Base-by-base conservation (phyloP, 2,888 invertebrate genomes). In the Baccha elongata region DNA sequence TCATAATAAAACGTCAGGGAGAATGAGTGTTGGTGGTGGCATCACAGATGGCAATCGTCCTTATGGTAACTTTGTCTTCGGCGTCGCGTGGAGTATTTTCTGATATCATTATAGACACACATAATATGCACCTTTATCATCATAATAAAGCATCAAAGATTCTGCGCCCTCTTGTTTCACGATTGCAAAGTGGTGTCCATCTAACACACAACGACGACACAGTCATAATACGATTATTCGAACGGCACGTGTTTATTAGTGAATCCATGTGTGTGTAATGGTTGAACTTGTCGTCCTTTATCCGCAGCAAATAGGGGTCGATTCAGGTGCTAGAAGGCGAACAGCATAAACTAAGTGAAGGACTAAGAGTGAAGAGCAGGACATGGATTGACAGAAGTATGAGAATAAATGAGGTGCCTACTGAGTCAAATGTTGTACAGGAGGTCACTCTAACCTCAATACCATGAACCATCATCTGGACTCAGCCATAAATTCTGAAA, bases 51-150 rank as follows among this genome's bases (percentile, higher is more conserved):
- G n/a, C 44, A 15, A n/a, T 8, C 23, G 6, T n/a, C 19, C 8
- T 35, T n/a, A 7, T 23, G 40, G 11, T n/a, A n/a, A n/a, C n/a
- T n/a, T n/a, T n/a, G n/a, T n/a, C n/a, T n/a, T n/a, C n/a, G n/a
- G n/a, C n/a, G n/a, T n/a, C n/a, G n/a, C n/a, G n/a, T n/a, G 6
- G 19, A 17, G 29, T 40, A 13, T 8, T 15, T 4, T 19, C 10
- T 21, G 29, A 40, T 37, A 62, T 73, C 68, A 72, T 83, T 78
- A 78, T 73, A 40, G 78, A 73, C 58, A 50, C 58, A 50, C 42
- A 78, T 78, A 78, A 78, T 73, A 62, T 64, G 72, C 76, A 68
- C 40, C 83, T 78, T 83, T 78, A 78, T 83, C 83, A 83, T 74
- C 73, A 58, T 58, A 58, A 83, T 83, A 83, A 64, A 68, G 44